A percentile compares a stretch with the other conserved stretches of the same genome.
phyloP scores from a whole-genome alignment of 2,113 vertebrate species.

The Thryonomys swinderianus region DNA sequence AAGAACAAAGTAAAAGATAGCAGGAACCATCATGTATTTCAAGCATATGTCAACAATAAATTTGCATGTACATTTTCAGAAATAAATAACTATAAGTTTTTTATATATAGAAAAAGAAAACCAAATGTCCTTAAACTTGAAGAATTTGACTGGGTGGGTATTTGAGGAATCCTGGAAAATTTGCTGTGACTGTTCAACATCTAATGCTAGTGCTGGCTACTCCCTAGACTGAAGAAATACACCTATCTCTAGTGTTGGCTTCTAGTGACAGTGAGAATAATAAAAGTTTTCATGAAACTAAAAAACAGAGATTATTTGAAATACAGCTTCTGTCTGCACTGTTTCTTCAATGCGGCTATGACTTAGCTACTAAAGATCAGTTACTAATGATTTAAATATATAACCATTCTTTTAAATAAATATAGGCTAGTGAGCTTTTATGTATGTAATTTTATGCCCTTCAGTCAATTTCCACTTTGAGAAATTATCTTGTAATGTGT shows the following conservation, averaged over 20 bases:
- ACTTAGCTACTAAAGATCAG: background rate
- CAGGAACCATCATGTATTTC: background rate
- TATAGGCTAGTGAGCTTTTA: background rate
- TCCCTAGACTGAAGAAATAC: background rate
- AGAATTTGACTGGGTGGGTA: conserved; percentile 32
- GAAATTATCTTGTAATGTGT: background rate
- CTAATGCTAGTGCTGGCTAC: background rate
- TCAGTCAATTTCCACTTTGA: background rate
- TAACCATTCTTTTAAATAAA: background rate
- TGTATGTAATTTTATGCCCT: background rate
- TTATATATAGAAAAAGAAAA: background rate
- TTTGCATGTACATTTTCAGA: background rate
- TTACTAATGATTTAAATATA: background rate
- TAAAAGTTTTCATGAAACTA: background rate
- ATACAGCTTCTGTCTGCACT: background rate
- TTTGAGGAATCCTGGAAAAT: background rate
- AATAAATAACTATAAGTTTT: background rate
- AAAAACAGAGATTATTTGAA: background rate
- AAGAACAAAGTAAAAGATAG: background rate
- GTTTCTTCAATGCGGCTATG: background rate
- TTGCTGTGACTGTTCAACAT: background rate
- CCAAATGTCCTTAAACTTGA: conserved; percentile 38
- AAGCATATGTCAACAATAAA: background rate
- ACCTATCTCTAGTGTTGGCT: background rate
- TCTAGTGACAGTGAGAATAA: background rate